Conservation (phyloP, 2,888 invertebrate genomes). For the Drosophila anomalipes region DNA sequence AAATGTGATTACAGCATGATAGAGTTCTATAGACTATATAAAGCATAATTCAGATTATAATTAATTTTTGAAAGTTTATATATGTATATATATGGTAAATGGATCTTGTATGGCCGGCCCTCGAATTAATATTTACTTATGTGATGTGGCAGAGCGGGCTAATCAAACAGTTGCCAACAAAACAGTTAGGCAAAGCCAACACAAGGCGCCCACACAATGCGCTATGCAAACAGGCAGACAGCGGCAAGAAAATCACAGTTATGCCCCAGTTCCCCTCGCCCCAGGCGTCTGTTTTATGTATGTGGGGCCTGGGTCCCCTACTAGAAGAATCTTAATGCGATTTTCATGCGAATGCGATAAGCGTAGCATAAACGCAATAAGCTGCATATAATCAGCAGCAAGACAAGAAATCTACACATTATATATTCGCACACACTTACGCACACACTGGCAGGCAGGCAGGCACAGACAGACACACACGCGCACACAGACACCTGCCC, state of each 20-base stretch:
- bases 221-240: conserved; percentile 46
- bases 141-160: conserved; percentile 55
- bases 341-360: conserved; percentile 77
- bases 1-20: neutral
- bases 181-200: conserved; percentile 50
- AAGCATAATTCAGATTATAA: neutral
- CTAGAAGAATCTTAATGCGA: conserved; percentile 60
- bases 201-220: conserved; percentile 44
- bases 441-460: neutral
- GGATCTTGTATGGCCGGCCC: conserved; percentile 3
- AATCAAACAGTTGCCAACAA: conserved; percentile 63
- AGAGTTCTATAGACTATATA: neutral
- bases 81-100: neutral
- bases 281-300: conserved; percentile 21
- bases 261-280: conserved; percentile 12
- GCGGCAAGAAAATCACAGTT: conserved; percentile 40
- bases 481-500: conserved; percentile 38
- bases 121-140: conserved; percentile 41
- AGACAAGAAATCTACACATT: conserved; percentile 55
- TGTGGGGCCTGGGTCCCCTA: conserved; percentile 2
- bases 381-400: conserved; percentile 72
- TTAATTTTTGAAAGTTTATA: neutral
- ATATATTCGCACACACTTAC: conserved; percentile 9
- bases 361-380: conserved; percentile 75
- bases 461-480: neutral